Base-by-base conservation (phyloP, 2,113 vertebrate genomes). In the Nothobranchius furzeri region DNA sequence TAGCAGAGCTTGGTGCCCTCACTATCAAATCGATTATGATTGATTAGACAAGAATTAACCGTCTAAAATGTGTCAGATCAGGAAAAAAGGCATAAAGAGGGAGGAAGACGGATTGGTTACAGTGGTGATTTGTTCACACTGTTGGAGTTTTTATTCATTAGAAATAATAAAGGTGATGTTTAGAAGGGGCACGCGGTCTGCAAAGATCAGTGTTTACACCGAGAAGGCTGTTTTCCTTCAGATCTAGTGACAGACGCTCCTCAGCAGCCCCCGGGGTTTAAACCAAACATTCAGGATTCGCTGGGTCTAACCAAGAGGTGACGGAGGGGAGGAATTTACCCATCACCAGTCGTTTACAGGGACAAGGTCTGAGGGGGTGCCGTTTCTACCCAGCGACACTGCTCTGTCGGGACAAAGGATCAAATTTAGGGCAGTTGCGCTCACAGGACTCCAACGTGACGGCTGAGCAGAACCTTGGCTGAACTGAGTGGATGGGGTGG, bases 401-500 rank as follows among this genome's bases (percentile, higher is more conserved):
- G 56, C 63, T 74, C 55, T 65, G 40, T 36, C 68, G 82, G 67
- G 85, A 60, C 78, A 70, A 59, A 72, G 85, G 83, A 85, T 85
- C 91, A 86, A 89, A 89, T 86, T 89, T 89, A 90, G 87, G 90
- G 90, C 91, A 93, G 92, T 90, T 91, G 80, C 86, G 80, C 75
- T 86, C 76, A 87, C 78, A 88, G 92, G 92, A 93, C 92, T 92
- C 92, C 91, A 88, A 83, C 59, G 66, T 75, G 78, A 78, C 43
- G 37, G 74, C 60, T 70, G 68, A 78, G 75, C 60, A 60, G 55
- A 77, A 69, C 53, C 67, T 72, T 81, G 64, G 56, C 79, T 78
- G 83, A 69, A 77, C 75, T 70, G 76, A 72, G 68, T 78, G 68
- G 74, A 67, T 75, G 61, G 68, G 64, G 78, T 70, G 70, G 70